Evolutionary conservation across 1,140 invertebrate species (phyloP).

Genomic region (Stenopsyche tienmushanensis): DNA sequence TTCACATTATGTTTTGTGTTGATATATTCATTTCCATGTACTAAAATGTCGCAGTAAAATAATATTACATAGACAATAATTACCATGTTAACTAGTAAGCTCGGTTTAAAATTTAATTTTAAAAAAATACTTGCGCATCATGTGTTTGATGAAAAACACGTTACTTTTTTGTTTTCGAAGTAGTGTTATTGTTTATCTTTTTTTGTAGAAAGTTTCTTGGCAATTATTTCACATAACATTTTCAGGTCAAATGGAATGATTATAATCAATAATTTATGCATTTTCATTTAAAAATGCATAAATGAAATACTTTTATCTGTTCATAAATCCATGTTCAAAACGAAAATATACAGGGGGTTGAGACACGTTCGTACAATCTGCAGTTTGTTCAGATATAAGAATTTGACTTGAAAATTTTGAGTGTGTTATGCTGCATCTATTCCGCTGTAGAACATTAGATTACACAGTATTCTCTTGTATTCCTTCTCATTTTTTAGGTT

Average conservation of each 20-base stretch:
- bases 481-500: slow-evolving; percentile 20
- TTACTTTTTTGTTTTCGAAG: slow-evolving; percentile 20
- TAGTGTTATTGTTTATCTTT: slow-evolving; percentile 20
- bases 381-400: background rate
- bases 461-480: slow-evolving; percentile 28
- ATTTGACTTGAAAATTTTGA: slow-evolving; percentile 19
- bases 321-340: no score
- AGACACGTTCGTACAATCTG: background rate
- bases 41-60: slow-evolving; percentile 4
- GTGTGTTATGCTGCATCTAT: slow-evolving; percentile 21
- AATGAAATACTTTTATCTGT: no score
- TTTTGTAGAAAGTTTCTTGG: slow-evolving; percentile 19
- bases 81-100: slow-evolving; percentile 18
- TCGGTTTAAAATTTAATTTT: background rate
- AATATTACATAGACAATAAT: slow-evolving; percentile 31
- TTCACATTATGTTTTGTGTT: no score
- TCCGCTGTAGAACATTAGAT: slow-evolving; percentile 24
- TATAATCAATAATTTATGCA: no score
- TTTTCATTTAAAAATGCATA: no score
- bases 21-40: no score
- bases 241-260: slow-evolving; percentile 13
- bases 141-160: background rate
- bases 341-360: no score
- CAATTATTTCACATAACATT: slow-evolving; percentile 12
- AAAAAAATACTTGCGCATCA: background rate